These are phyloP conservation scores for Neopelma chrysocephalum DNA, from an alignment of 2,797 vertebrate genomes.

Conservation along the genomic window DNA sequence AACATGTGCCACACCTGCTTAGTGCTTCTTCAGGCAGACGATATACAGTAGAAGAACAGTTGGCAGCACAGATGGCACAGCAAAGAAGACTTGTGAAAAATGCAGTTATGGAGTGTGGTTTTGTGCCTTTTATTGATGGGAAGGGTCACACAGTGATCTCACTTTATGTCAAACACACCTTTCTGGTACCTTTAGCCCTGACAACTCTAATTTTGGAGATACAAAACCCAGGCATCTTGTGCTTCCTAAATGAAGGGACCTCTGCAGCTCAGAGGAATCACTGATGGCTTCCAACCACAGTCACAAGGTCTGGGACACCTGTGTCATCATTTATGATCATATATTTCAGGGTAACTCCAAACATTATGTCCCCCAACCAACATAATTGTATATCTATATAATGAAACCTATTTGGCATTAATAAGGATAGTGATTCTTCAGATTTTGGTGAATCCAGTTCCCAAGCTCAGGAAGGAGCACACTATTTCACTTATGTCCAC, in stretches of 20 bases:
- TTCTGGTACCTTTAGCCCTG: conserved; percentile 17
- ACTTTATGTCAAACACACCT: conserved; percentile 1
- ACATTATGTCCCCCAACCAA: neutral
- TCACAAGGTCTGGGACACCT: neutral
- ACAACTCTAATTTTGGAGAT: neutral
- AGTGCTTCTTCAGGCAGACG: conserved; percentile 62
- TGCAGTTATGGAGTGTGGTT: conserved; percentile 18
- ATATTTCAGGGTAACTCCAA: neutral
- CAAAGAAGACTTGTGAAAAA: conserved; percentile 57
- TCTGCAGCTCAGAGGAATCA: neutral
- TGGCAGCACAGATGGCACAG: conserved; percentile 77
- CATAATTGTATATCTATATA: rapidly evolving
- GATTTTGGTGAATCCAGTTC: neutral
- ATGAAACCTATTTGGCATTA: neutral
- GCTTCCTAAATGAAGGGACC: neutral
- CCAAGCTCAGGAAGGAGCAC: neutral
- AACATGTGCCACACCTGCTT: conserved; percentile 77
- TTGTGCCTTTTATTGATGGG: conserved; percentile 27
- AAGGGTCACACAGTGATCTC: conserved; percentile 1
- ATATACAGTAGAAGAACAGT: conserved; percentile 68
- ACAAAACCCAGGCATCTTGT: neutral
- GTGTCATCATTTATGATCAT: neutral
- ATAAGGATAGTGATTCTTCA: neutral
- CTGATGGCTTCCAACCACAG: neutral
- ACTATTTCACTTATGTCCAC: neutral